Conservation (phyloP, 1,140 invertebrate species). For the Drosophila tristis region DNA sequence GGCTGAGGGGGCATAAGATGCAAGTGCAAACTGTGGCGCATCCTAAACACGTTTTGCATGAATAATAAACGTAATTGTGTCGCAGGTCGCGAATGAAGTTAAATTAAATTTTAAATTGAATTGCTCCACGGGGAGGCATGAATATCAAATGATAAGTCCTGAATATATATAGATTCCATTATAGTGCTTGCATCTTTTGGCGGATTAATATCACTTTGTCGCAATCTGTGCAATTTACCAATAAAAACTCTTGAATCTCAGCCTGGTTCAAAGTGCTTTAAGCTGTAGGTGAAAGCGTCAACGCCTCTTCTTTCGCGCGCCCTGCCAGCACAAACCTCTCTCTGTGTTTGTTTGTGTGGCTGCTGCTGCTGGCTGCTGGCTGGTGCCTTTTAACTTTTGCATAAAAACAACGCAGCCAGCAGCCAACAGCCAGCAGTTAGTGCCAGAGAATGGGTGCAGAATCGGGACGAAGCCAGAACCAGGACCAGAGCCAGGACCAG, state of each 20-base stretch:
- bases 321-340: background rate
- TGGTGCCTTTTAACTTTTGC: constrained; percentile 73
- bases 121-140: constrained; percentile 30
- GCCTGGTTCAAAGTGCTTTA: constrained; percentile 55
- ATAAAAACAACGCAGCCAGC: constrained; percentile 72
- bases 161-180: background rate
- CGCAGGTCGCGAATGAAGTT: constrained; percentile 30
- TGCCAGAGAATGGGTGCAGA: constrained; percentile 44
- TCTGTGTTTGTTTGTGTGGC: constrained; percentile 42
- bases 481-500: background rate
- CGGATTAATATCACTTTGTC: constrained; percentile 76
- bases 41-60: constrained; percentile 68
- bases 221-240: constrained; percentile 81
- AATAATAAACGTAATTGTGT: constrained; percentile 71
- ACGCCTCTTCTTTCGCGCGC: constrained; percentile 20
- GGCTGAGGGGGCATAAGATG: constrained; percentile 24
- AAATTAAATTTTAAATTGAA: constrained; percentile 50
- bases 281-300: constrained; percentile 51
- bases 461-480: constrained; percentile 17
- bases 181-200: background rate
- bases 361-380: constrained; percentile 38
- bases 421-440: constrained; percentile 49
- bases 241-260: constrained; percentile 69
- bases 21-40: constrained; percentile 55
- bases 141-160: background rate